Conservation (phyloP, 1,140 invertebrate genomes). For the Ephestia elutella region DNA sequence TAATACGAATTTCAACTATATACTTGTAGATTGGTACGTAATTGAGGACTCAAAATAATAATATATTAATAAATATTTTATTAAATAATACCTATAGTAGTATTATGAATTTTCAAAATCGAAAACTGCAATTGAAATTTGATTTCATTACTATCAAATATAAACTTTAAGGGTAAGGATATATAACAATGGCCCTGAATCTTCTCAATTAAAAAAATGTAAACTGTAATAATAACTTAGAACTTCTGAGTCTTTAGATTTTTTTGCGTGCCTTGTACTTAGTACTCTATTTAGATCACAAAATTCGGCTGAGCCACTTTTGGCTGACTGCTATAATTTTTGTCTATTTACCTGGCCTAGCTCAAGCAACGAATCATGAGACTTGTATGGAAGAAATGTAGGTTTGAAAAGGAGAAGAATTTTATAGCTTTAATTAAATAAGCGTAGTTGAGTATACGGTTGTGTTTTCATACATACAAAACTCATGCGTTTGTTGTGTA, state of each 20-base stretch:
- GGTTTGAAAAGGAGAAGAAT: background rate
- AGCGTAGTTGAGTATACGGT: background rate
- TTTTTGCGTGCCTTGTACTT: slow-evolving; percentile 42
- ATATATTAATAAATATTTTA: background rate
- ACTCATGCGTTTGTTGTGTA: too few species aligned
- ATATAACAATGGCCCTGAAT: too few species aligned
- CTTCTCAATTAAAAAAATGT: too few species aligned
- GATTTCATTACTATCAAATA: too few species aligned
- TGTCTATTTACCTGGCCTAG: background rate
- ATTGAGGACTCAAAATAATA: background rate
- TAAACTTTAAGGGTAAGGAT: too few species aligned
- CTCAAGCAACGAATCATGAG: background rate
- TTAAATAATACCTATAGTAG: too few species aligned
- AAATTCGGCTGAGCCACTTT: background rate
- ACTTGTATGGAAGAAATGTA: background rate
- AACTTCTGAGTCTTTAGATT: slow-evolving; percentile 19
- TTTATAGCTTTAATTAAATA: background rate
- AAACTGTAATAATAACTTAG: too few species aligned
- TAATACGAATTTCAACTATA: background rate
- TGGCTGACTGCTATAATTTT: background rate
- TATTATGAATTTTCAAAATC: too few species aligned
- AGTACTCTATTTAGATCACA: slow-evolving; percentile 2
- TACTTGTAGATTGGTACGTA: background rate
- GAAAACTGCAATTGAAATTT: too few species aligned
- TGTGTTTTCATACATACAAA: background rate